Conservation (phyloP, 92 coral and sea anemone species). For the Bergia sp. region DNA sequence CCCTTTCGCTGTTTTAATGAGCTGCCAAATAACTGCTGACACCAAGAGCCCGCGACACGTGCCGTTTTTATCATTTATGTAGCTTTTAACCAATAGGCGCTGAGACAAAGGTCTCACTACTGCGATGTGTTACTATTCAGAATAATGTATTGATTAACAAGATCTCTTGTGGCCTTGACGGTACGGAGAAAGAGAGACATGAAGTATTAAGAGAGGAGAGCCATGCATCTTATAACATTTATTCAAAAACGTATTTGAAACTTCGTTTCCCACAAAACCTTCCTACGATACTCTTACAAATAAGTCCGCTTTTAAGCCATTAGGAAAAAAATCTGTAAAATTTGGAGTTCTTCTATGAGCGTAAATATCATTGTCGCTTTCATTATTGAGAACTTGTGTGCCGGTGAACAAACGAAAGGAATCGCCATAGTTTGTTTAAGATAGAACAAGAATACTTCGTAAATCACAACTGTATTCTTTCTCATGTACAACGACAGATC, state of each 20-base stretch:
- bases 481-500: background rate
- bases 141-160: conserved; percentile 38
- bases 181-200: background rate
- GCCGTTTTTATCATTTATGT: conserved; percentile 2
- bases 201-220: background rate
- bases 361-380: too few relatives aligned
- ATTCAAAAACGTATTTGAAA: background rate
- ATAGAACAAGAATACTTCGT: too few relatives aligned
- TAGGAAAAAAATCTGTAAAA: too few relatives aligned
- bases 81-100: conserved; percentile 21
- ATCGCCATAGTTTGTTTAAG: background rate
- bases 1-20: conserved; percentile 59
- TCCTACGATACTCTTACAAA: too few relatives aligned
- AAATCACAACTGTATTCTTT: too few relatives aligned
- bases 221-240: too few relatives aligned
- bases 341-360: too few relatives aligned
- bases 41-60: conserved; percentile 14
- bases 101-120: conserved; percentile 11
- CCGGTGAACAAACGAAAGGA: too few relatives aligned
- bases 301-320: too few relatives aligned
- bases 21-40: conserved; percentile 45
- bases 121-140: conserved; percentile 34
- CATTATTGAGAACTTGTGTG: too few relatives aligned
- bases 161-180: background rate
- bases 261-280: background rate